Evolutionary conservation across 2,113 vertebrate species (phyloP), one percentile per base, ranked within the genome.

Genomic region (Bucco capensis): DNA sequence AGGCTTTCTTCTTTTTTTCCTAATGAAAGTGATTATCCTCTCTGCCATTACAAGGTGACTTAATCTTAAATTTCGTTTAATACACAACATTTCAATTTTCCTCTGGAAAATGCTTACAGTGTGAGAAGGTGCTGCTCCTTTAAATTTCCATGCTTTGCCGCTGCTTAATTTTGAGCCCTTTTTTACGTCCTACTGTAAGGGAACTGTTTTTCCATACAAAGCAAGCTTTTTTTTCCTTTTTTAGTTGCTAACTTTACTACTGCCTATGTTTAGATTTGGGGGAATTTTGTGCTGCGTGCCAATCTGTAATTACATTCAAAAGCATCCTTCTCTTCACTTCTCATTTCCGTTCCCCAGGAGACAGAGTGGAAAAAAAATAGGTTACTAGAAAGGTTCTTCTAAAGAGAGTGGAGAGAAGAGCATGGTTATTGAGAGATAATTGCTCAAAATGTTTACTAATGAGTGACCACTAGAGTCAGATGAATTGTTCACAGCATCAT

Each of bases 231-330:
- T 90, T 86, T 86, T 57, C 89, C 90, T 96, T 95, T 96, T 94
- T 94, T 92, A 96, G 84, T 94, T 94, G 89, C 89, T 95, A 94
- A 91, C 93, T 94, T 97, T 96, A 94, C 95, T 96, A 96, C 92
- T 76, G 94, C 90, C 92, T 95, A 89, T 96, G 96, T 94, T 96
- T 96, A 96, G 95, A 92, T 96, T 96, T 94, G 86, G 92, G 94
- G 88, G 91, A 94, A 96, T 96, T 96, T n/a, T 96, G 86, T 86
- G 66, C 90, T 76, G 90, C 35, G 46, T 96, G 94, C 95, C 96
- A 96, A 96, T 95, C 92, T 93, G 94, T 93, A 96, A 97, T 94
- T 96, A 91, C 91, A 95, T 95, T 95, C 85, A 94, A 96, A 96
- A 94, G 94, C 89, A 95, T 89, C 89, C 91, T 95, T 92, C 75